Conservation (phyloP, 1,140 invertebrate species). For the Aphaenogaster floridana region DNA sequence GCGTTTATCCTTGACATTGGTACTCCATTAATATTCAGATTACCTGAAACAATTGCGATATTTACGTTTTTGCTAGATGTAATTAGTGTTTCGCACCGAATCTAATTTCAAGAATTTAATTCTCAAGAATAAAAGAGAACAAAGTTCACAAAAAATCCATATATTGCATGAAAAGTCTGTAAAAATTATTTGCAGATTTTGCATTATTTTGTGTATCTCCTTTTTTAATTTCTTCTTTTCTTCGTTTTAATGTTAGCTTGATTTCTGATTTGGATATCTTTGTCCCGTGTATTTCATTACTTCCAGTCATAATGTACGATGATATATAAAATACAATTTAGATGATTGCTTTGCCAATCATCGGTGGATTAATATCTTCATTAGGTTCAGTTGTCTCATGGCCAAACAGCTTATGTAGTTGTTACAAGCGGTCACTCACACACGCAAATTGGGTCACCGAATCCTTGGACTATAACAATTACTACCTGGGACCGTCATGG, state of each 20-base stretch:
- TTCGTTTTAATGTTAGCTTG: not conserved
- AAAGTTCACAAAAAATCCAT: not conserved
- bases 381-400: slow-evolving; percentile 4
- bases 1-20: slow-evolving; percentile 37
- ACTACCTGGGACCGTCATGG: not conserved
- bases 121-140: not conserved
- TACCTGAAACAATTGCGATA: not conserved
- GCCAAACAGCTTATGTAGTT: not conserved
- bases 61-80: not conserved
- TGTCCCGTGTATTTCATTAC: not conserved
- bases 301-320: not conserved
- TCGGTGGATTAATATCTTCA: slow-evolving; percentile 40
- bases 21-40: slow-evolving; percentile 36
- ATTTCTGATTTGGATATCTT: not conserved
- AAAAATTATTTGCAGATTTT: not conserved
- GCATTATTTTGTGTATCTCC: not conserved
- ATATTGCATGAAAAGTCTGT: not conserved
- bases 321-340: not conserved
- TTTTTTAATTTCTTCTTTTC: not conserved
- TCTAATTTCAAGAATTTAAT: not conserved
- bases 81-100: not conserved
- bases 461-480: slow-evolving; percentile 54
- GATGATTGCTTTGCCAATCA: slow-evolving; percentile 11
- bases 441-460: slow-evolving; percentile 20
- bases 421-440: not conserved